Evolutionary conservation across 2,113 vertebrate species (phyloP).

Genomic region (Bos javanicus): DNA sequence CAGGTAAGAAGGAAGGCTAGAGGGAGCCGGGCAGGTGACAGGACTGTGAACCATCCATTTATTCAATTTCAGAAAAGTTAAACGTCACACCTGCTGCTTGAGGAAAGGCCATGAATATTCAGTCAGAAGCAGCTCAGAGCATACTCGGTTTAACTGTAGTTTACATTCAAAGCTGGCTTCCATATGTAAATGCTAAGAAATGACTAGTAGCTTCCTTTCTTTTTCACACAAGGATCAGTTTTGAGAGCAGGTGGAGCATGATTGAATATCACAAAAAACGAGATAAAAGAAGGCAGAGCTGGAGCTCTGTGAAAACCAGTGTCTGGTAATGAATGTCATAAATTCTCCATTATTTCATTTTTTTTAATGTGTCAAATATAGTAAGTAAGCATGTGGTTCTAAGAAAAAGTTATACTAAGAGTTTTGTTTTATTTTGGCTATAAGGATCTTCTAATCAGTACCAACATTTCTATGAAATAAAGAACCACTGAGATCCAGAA

Average conservation of each 20-base stretch:
- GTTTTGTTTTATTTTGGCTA: background rate
- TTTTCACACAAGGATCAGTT: background rate
- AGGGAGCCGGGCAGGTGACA: background rate
- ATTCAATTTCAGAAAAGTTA: background rate
- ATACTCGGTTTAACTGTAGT: fast-evolving
- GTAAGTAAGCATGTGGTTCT: background rate
- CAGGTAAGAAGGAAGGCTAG: background rate
- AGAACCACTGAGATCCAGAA: background rate
- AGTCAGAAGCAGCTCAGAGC: background rate
- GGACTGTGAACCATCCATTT: background rate
- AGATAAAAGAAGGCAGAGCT: background rate
- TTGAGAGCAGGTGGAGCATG: background rate
- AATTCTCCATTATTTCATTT: background rate
- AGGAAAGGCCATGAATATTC: background rate
- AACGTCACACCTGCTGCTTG: background rate
- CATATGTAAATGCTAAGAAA: background rate
- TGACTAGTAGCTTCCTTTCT: background rate
- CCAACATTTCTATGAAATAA: background rate
- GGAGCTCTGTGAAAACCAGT: background rate
- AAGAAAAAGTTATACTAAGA: background rate
- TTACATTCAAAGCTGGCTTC: background rate
- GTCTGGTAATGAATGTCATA: background rate
- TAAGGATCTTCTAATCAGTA: background rate
- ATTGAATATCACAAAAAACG: background rate
- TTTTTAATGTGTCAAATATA: background rate